Base-by-base conservation (phyloP, 2,113 vertebrate species). In the Entomyzon cyanotis region DNA sequence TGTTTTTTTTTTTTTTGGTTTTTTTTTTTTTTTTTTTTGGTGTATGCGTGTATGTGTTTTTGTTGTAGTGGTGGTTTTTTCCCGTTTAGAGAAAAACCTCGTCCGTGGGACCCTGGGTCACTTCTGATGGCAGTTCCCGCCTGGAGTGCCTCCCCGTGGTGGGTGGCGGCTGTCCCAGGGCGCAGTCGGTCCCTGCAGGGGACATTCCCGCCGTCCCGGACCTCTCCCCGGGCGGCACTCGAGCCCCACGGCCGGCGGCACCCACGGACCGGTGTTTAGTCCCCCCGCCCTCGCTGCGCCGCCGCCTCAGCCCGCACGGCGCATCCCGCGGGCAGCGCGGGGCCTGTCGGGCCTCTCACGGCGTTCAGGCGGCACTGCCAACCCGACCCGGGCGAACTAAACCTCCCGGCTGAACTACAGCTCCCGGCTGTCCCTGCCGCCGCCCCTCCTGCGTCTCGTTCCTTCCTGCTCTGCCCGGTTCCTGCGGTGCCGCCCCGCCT, bases 111-210 rank as follows among this genome's bases (percentile, higher is more conserved):
- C 18, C 11, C 18, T 6, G 5, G 7, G 25, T 12, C 18, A 3
- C 12, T 30, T 7, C 52, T 10, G 2, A 8, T 0, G 14, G 37
- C 2, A 0, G 3, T 31, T 23, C 6, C 11, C 7, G 16, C 10
- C 20, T 5, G 18, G 23, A 10, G 30, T 10, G 19, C 35, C 49
- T 21, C 11, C 11, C 69, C 14, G 2, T 0, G 39, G 21, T 0
- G 31, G 25, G 10, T 8, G n/a, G 11, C 35, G 3, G 73, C 28
- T 25, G 22, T 23, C 7, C 2, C 53, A 5, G 7, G 15, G 24
- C 30, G 16, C 46, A 2, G 39, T 4, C 15, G 2, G 30, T 6
- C 1, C 62, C 0, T 3, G 11, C 9, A 17, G 8, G 15, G 33
- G 3, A 17, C 46, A 10, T 7, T 15, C 11, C n/a, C 20, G 23